phyloP scores from a whole-genome alignment of 2,888 invertebrate species.

The Crocallis elinguaria region DNA sequence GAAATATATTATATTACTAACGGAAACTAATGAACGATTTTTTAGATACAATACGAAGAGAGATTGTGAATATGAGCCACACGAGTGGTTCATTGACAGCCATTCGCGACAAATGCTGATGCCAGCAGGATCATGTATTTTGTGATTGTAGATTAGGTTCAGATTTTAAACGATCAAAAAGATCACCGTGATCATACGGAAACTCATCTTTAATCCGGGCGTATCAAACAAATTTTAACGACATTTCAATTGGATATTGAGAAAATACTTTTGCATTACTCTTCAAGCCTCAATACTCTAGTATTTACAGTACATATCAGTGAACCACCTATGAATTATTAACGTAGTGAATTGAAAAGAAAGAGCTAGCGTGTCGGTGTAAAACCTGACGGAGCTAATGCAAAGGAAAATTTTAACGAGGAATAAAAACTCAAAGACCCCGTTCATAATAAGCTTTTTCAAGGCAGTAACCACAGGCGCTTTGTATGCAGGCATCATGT shows the following conservation, averaged over 20 bases:
- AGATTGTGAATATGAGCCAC: no score
- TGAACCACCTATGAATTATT: neutral
- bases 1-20: constrained; percentile 19
- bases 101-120: no score
- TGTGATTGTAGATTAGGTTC: no score
- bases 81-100: no score
- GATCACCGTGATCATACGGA: neutral
- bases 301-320: neutral
- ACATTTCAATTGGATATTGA: neutral
- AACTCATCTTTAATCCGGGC: neutral
- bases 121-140: no score
- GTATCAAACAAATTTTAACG: neutral
- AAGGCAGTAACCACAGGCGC: constrained; percentile 53
- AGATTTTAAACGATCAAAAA: constrained; percentile 9
- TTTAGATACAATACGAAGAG: no score
- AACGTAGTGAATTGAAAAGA: constrained; percentile 22
- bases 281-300: neutral
- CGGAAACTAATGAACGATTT: no score
- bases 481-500: constrained; percentile 55
- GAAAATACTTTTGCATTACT: neutral
- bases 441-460: constrained; percentile 64
- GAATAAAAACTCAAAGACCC: constrained; percentile 55
- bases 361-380: constrained; percentile 10
- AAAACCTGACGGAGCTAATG: constrained; percentile 21
- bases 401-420: constrained; percentile 49